These are phyloP conservation scores for Acrocephalus arundinaceus DNA, from an alignment of 2,113 vertebrate species.

Conservation along the genomic window DNA sequence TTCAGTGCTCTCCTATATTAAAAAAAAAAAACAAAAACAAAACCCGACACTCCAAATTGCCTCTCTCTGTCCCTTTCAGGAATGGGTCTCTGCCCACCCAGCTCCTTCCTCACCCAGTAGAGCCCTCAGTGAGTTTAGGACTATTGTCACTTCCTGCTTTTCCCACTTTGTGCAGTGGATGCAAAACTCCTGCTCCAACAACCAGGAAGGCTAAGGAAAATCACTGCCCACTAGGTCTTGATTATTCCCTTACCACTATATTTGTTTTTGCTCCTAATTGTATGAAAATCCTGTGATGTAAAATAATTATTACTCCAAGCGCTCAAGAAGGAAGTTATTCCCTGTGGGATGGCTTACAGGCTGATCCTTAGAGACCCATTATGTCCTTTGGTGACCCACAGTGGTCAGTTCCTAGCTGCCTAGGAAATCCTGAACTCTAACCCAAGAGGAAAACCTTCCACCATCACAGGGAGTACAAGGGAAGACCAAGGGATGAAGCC, in stretches of 20 bases:
- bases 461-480: not conserved
- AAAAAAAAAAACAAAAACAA: not conserved
- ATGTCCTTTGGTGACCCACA: not conserved
- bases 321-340: not conserved
- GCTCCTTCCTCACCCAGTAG: not conserved
- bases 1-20: not conserved
- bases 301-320: not conserved
- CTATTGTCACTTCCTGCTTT: not conserved
- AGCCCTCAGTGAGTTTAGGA: not conserved
- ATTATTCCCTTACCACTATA: not conserved
- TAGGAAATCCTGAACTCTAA: not conserved
- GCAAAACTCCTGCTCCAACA: not conserved
- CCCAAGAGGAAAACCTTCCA: not conserved
- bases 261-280: not conserved
- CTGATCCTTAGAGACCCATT: not conserved
- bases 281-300: not conserved
- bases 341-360: not conserved
- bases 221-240: not conserved
- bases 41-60: not conserved
- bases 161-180: fast-evolving
- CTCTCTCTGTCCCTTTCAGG: not conserved
- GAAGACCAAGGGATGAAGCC: not conserved
- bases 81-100: not conserved
- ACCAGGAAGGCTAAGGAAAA: not conserved
- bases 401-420: not conserved